Evolutionary conservation across 2,888 invertebrate genomes (phyloP).

Genomic region (Halocaridina rubra): DNA sequence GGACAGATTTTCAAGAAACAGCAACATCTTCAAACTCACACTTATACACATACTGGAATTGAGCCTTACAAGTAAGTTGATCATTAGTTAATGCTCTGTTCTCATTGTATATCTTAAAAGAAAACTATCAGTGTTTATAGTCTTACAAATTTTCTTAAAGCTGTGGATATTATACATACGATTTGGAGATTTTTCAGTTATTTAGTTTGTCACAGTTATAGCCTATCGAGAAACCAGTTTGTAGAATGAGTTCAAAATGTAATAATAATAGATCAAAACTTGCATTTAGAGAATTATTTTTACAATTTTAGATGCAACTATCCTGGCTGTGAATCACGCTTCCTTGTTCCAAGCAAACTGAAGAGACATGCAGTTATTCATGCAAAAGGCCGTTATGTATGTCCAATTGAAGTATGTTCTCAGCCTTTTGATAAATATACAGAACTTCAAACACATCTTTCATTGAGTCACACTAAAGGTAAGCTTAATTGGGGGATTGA

Average conservation of each 20-base stretch:
- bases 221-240: too few species aligned
- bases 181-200: too few species aligned
- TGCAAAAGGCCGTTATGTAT: conserved; percentile 35
- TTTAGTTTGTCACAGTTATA: too few species aligned
- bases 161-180: too few species aligned
- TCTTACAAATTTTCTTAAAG: too few species aligned
- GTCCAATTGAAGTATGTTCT: conserved; percentile 33
- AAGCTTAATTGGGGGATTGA: too few species aligned
- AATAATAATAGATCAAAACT: too few species aligned
- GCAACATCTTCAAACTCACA: conserved; percentile 44
- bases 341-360: conserved; percentile 23
- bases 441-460: conserved; percentile 41
- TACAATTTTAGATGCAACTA: conserved; percentile 35
- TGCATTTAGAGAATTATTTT: too few species aligned
- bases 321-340: conserved; percentile 44
- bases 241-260: too few species aligned
- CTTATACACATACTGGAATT: conserved; percentile 46
- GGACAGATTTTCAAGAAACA: conserved; percentile 44
- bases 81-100: too few species aligned
- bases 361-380: conserved; percentile 37
- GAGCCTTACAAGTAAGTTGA: conserved; percentile 51
- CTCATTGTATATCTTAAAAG: too few species aligned
- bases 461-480: conserved; percentile 42
- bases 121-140: too few species aligned
- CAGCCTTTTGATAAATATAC: conserved; percentile 31